phyloP scores from a whole-genome alignment of 2,888 invertebrate genomes.

The Polia nebulosa region DNA sequence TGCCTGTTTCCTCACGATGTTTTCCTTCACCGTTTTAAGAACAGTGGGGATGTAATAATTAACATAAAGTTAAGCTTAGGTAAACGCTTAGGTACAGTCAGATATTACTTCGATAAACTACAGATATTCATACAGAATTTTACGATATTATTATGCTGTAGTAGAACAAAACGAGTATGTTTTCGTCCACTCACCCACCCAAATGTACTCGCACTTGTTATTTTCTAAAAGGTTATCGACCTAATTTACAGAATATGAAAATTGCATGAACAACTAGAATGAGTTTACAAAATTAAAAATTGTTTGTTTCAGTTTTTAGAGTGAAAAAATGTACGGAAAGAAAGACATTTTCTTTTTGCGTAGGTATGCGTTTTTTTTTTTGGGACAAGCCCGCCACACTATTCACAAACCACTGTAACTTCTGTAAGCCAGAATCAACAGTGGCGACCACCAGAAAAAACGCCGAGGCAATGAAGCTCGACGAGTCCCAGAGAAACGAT shows the following conservation, averaged over 20 bases:
- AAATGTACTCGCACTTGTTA: conserved; percentile 28
- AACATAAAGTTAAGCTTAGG: too few species aligned
- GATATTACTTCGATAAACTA: conserved; percentile 23
- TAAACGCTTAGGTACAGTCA: background rate
- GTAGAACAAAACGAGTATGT: conserved; percentile 35
- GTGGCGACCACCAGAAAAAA: too few species aligned
- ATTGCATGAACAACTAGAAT: conserved; percentile 9
- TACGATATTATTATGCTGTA: conserved; percentile 29
- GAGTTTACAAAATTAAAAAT: conserved; percentile 12
- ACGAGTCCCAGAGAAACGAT: too few species aligned
- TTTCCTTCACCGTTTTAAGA: too few species aligned
- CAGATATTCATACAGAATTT: conserved; percentile 10
- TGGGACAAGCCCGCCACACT: too few species aligned
- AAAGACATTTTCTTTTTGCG: too few species aligned
- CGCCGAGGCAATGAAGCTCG: too few species aligned
- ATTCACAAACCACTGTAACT: too few species aligned
- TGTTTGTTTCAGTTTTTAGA: conserved; percentile 11
- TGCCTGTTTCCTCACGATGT: too few species aligned
- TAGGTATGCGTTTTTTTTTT: too few species aligned
- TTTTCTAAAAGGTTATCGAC: conserved; percentile 31
- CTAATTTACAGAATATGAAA: conserved; percentile 28
- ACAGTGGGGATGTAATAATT: too few species aligned
- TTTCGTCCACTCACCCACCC: conserved; percentile 26
- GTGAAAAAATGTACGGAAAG: background rate
- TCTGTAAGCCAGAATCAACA: too few species aligned